These are phyloP conservation scores for Gasterosteus aculeatus DNA, from an alignment of 2,113 vertebrate species.

Conservation along the genomic window DNA sequence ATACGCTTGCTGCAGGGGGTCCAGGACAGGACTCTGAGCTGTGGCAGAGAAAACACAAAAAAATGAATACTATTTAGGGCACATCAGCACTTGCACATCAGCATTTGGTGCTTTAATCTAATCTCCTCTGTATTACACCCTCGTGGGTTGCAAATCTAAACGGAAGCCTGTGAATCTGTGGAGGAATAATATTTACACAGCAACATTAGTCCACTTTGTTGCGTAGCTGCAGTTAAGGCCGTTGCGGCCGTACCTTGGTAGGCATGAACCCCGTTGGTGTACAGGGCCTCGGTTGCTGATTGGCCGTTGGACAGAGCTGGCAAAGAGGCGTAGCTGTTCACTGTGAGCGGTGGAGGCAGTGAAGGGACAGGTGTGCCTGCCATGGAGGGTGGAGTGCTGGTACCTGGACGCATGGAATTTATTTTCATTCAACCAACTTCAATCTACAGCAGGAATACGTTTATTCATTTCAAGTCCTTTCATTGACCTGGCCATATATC, in stretches of 20 bases:
- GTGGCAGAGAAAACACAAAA: conserved; percentile 50
- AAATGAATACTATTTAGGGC: conserved; percentile 38
- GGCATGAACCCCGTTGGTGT: conserved; percentile 89
- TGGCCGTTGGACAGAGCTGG: conserved; percentile 85
- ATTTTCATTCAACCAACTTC: not conserved
- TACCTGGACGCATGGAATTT: conserved; percentile 75
- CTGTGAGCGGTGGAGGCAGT: conserved; percentile 85
- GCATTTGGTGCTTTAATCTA: conserved; percentile 26
- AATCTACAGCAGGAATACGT: not conserved
- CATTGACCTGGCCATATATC: not conserved
- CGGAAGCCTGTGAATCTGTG: conserved; percentile 17
- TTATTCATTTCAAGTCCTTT: not conserved
- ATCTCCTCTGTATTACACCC: conserved; percentile 34
- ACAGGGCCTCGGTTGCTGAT: conserved; percentile 86
- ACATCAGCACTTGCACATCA: conserved; percentile 46
- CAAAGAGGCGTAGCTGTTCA: conserved; percentile 87
- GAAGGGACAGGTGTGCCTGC: conserved; percentile 88
- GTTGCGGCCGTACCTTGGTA: conserved; percentile 82
- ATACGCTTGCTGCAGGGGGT: conserved; percentile 92
- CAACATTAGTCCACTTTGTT: too few relatives aligned
- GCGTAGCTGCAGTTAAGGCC: not conserved
- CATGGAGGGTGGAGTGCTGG: conserved; percentile 89
- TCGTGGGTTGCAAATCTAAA: conserved; percentile 1
- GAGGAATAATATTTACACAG: conserved; percentile 2
- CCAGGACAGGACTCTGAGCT: conserved; percentile 93